Base-by-base conservation (phyloP, 2,888 invertebrate genomes). In the Orgyia antiqua region DNA sequence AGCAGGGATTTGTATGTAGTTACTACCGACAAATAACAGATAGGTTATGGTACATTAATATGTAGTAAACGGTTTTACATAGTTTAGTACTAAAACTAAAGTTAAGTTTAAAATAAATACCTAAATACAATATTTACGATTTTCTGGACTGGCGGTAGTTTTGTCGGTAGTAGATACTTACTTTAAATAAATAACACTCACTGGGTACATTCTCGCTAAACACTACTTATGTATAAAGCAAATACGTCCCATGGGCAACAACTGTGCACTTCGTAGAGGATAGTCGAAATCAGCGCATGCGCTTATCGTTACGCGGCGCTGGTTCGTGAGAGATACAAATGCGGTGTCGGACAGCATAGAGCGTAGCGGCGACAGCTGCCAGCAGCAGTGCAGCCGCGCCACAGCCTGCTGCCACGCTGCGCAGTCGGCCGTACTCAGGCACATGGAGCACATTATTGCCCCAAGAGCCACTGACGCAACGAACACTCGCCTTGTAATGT, bases 401-500 rank as follows among this genome's bases (percentile, higher is more conserved):
- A 37, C 91, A 89, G 29, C 92, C 93, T 58, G 90, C 90, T 18
- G 93, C 91, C 44, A 91, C 89, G 15, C 91, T 91, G 33, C 92
- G 88, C 68, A 92, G 89, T 36, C 91, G 89, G 42, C 90, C 88
- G 68, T 91, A 93, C 28, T 90, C 89, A 24, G 94, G 93, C 51
- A 93, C 92, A 39, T 87, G 87, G 33, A 93, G 75, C 35, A 86
- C 79, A 27, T 91, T 87, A 48, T 88, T 89, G 26, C 89, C 90
- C 44, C 91, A 89, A 24, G 88, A 83, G n/a, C 89, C 87, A 46
- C 90, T 84, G 46, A 88, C 90, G 57, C 94, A 92, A 39, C 89
- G 69, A 36, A 96, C 93, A 72, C 92, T 91, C 58, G 95, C 92
- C 56, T 89, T 88, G 68, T 95, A 95, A 29, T 84, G 88, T 51